Evolutionary conservation across 2,888 invertebrate genomes (phyloP), one percentile per base, ranked within the genome.

Genomic region (Esperia sulphurella): DNA sequence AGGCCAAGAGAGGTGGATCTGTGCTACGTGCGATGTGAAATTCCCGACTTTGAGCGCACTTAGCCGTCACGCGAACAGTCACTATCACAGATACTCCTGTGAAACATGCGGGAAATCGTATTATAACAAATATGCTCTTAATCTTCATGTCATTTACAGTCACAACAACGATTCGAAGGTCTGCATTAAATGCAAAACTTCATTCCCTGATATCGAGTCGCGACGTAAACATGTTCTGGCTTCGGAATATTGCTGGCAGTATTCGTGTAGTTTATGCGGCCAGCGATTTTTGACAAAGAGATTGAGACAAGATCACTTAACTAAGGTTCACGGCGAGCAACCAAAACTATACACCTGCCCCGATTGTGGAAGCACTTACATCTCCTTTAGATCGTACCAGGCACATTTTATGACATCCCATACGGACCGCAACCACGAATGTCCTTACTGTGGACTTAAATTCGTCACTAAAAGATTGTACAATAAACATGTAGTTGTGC

Each of bases 381-480:
- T 48, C 0, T 57, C 57, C 0, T 56, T 63, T n/a, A 51, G 56
- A 4, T 51, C 52, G 0, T 71, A 68, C 12, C 54, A 64, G 3
- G 45, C 52, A 2, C 78, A 78, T 51, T 78, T 72, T 44, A 53
- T 58, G 2, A 59, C 65, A 8, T 57, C 54, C 8, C 78, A 78
- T 51, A 68, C 70, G 0, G 57, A 71, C 8, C 52, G 58, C 10
- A 57, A 59, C 47, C 46, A 21, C 14, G 37, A 57, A 0, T 71
- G 72, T 28, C 52, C 63, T 0, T 61, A 58, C 29, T 72, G 72
- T 52, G 65, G 68, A 0, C 67, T 71, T 1, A 75, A 74, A 48
- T 87, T 82, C 50, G 78, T 74, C 50, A 68, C 67, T 1, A 83
- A 79, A 51, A 69, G 75, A 13, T 68, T 71, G 51, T 56, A 85